phyloP scores from a whole-genome alignment of 2,888 invertebrate species.

The Phytoseiulus persimilis region DNA sequence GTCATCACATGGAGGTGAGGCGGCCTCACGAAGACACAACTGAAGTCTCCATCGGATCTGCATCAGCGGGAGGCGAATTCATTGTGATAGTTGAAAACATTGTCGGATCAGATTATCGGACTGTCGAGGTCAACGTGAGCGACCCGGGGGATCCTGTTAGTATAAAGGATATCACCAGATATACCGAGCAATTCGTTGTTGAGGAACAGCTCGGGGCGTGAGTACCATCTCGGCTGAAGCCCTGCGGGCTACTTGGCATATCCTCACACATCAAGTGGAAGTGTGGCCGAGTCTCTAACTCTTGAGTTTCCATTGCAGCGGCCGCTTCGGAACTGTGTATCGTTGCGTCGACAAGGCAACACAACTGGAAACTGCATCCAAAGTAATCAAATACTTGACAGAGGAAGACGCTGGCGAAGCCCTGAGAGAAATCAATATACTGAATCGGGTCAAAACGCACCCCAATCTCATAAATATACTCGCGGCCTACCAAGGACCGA shows the following conservation, averaged over 20 bases:
- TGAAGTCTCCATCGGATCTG: not conserved
- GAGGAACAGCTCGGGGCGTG: constrained; percentile 31
- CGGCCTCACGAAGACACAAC: not conserved
- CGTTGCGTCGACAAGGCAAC: constrained; percentile 75
- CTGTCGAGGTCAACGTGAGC: not conserved
- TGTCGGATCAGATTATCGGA: not conserved
- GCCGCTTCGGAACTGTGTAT: constrained; percentile 94
- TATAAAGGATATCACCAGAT: not conserved
- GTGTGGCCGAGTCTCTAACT: too few species aligned
- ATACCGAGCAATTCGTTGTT: not conserved
- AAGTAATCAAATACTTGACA: constrained; percentile 75
- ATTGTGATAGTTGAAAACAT: not conserved
- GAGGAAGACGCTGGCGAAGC: constrained; percentile 82
- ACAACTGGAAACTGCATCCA: constrained; percentile 66
- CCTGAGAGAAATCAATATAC: constrained; percentile 90
- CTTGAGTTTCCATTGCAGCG: constrained; percentile 58
- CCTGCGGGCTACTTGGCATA: too few species aligned
- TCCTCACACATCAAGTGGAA: too few species aligned
- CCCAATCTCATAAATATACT: constrained; percentile 91
- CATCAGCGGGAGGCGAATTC: not conserved
- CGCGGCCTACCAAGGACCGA: constrained; percentile 72
- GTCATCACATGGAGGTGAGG: not conserved
- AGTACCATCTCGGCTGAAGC: not conserved
- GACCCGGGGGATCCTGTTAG: not conserved
- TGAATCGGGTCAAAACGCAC: constrained; percentile 78